These are phyloP conservation scores for Paracentrotus lividus DNA, from an alignment of 53 echinoderm and acorn worm genomes.

Conservation along the genomic window DNA sequence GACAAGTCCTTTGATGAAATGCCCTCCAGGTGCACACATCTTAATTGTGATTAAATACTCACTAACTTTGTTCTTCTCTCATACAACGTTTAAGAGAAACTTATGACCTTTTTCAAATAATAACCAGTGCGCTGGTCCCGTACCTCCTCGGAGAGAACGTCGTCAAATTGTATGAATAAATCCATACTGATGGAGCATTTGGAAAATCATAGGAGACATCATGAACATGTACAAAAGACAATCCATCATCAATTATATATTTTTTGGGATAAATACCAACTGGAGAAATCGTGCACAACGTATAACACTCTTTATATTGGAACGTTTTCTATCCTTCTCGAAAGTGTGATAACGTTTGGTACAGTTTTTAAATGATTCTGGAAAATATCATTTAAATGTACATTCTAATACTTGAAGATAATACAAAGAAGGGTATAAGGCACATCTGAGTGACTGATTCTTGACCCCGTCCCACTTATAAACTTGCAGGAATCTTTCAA, in stretches of 20 bases:
- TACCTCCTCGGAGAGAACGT: background rate
- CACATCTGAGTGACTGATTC: background rate
- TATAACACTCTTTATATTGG: background rate
- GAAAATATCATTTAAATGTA: too few relatives aligned
- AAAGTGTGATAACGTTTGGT: too few relatives aligned
- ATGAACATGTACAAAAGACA: background rate
- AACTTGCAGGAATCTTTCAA: background rate
- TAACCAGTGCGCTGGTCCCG: background rate
- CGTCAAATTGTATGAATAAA: conserved; percentile 24
- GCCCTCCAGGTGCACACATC: too few relatives aligned
- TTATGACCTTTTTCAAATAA: conserved; percentile 19
- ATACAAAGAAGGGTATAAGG: background rate
- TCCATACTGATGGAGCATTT: background rate
- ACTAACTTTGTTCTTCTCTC: background rate
- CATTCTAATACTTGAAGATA: background rate
- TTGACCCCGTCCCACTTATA: background rate
- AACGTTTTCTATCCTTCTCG: too few relatives aligned
- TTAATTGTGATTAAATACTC: too few relatives aligned
- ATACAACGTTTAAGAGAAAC: background rate
- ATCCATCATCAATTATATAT: background rate
- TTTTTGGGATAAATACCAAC: background rate
- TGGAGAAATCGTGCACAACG: background rate
- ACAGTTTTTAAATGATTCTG: too few relatives aligned
- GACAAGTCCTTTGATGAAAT: too few relatives aligned
- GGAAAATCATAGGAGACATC: background rate